Conservation (phyloP, 2,888 invertebrate species). For the Monopis laevigella region DNA sequence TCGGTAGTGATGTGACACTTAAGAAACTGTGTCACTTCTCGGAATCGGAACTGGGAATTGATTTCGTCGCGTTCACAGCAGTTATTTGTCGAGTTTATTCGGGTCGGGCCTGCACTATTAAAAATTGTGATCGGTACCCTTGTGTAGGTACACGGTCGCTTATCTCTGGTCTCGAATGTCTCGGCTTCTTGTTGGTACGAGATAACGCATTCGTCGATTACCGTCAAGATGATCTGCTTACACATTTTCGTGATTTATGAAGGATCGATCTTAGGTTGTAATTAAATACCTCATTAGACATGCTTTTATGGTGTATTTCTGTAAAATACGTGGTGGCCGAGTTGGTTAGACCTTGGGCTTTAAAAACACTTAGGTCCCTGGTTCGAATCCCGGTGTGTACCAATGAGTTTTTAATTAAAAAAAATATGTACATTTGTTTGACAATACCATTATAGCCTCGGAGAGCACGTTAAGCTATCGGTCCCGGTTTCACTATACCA, state of each 20-base stretch:
- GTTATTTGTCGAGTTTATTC: slow-evolving; percentile 60
- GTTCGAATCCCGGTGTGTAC: too few species aligned
- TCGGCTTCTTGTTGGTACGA: slow-evolving; percentile 53
- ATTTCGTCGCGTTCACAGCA: slow-evolving; percentile 59
- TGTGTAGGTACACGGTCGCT: slow-evolving; percentile 28
- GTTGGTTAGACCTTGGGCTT: too few species aligned
- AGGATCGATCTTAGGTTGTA: background rate
- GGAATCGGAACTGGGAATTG: slow-evolving; percentile 64
- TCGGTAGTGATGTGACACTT: slow-evolving; percentile 66
- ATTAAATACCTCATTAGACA: slow-evolving; percentile 5
- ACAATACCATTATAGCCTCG: too few species aligned
- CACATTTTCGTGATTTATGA: slow-evolving; percentile 6
- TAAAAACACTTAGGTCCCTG: too few species aligned
- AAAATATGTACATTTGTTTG: too few species aligned
- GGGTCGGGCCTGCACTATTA: slow-evolving; percentile 22
- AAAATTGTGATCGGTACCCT: background rate
- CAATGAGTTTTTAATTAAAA: too few species aligned
- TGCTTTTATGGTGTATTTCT: too few species aligned
- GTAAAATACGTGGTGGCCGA: too few species aligned
- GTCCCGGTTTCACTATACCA: too few species aligned
- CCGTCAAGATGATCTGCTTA: slow-evolving; percentile 8
- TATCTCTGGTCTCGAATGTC: slow-evolving; percentile 42
- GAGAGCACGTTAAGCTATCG: too few species aligned
- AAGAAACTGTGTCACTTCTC: slow-evolving; percentile 65
- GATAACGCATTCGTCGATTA: slow-evolving; percentile 41